Conservation (phyloP, 2,888 invertebrate genomes). For the Zygogramma bicolorata region DNA sequence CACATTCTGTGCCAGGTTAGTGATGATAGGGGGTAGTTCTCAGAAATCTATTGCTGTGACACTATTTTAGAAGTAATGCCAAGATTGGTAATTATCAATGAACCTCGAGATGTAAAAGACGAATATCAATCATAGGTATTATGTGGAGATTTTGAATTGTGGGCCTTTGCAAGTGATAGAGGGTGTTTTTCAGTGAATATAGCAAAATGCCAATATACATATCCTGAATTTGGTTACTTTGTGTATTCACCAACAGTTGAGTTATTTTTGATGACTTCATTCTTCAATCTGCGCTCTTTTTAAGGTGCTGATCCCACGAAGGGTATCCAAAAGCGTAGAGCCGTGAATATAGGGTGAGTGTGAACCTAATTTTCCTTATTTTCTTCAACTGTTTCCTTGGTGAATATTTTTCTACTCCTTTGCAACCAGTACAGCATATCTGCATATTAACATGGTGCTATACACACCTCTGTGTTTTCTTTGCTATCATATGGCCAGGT, state of each 20-base stretch:
- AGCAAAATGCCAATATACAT: not conserved
- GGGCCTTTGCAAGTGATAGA: not conserved
- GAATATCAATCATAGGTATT: not conserved
- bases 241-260: too few species aligned
- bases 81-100: not conserved
- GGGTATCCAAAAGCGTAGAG: constrained; percentile 84
- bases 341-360: constrained; percentile 85
- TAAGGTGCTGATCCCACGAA: constrained; percentile 84
- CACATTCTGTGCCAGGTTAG: constrained; percentile 70
- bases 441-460: not conserved
- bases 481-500: constrained; percentile 7
- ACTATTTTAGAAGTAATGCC: not conserved
- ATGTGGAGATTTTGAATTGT: not conserved
- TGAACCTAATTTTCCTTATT: constrained; percentile 6
- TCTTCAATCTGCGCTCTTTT: constrained; percentile 57
- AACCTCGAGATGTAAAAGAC: not conserved
- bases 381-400: not conserved
- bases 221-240: too few species aligned
- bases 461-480: not conserved
- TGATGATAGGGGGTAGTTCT: constrained; percentile 46
- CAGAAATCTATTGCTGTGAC: constrained; percentile 15
- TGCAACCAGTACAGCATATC: constrained; percentile 24
- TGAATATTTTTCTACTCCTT: not conserved
- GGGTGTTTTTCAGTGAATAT: not conserved
- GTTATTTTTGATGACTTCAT: too few species aligned